These are phyloP conservation scores for Cyclopterus lumpus DNA, from an alignment of 2,797 vertebrate species.

Conservation along the genomic window DNA sequence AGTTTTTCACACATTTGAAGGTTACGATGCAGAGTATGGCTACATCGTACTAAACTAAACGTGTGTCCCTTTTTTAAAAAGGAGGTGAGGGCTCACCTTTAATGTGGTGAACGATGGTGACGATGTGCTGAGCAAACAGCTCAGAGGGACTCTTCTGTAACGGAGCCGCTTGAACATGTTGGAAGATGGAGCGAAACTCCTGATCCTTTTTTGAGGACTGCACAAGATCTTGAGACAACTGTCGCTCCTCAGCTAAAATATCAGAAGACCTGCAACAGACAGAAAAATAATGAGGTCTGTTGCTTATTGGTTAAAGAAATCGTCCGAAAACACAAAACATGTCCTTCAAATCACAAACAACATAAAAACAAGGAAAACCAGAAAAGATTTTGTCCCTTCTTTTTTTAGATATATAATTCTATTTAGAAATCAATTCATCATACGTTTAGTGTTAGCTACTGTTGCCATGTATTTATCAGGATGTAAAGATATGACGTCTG, in stretches of 20 bases:
- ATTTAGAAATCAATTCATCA: not conserved
- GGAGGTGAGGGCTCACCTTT: constrained; percentile 86
- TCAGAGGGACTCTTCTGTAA: constrained; percentile 91
- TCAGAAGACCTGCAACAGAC: constrained; percentile 86
- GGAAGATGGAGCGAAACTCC: constrained; percentile 95
- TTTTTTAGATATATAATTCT: not conserved
- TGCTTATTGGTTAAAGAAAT: not conserved
- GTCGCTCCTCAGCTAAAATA: constrained; percentile 92
- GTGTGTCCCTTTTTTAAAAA: not conserved
- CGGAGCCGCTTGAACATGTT: constrained; percentile 91
- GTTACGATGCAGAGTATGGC: not conserved
- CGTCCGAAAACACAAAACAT: not conserved
- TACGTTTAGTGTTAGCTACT: not conserved
- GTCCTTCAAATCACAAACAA: not conserved
- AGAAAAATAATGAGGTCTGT: constrained; percentile 6
- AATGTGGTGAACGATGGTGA: constrained; percentile 96
- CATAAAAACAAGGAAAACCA: not conserved
- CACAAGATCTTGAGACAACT: constrained; percentile 92
- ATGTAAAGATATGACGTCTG: not conserved
- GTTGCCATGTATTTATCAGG: not conserved
- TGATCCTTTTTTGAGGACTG: constrained; percentile 94
- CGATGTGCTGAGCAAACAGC: constrained; percentile 96
- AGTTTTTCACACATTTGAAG: not conserved
- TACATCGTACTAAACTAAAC: not conserved
- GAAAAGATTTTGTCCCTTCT: not conserved